Percentiles rank a stretch among this genome's conserved stretches.
Conservation (phyloP, 92 coral and sea anemone genomes). For the Metridium senile region DNA sequence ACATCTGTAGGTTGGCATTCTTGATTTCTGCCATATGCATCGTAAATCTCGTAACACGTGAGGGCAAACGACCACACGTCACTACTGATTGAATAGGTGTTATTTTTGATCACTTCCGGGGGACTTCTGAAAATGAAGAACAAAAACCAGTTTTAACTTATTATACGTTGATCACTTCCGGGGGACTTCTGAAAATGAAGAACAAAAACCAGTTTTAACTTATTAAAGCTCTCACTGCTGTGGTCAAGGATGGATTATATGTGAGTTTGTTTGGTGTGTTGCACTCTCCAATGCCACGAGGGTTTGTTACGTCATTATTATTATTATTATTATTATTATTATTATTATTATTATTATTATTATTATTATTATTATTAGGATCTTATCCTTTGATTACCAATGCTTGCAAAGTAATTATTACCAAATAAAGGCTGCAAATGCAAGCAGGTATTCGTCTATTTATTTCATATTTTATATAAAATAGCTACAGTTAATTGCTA, state of each 20-base stretch:
- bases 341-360: too few relatives aligned
- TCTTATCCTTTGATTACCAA: too few relatives aligned
- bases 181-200: constrained; percentile 5
- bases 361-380: too few relatives aligned
- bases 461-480: background rate
- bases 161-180: constrained; percentile 20
- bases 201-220: background rate
- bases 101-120: constrained; percentile 21
- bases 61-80: constrained; percentile 25
- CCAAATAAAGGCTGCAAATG: too few relatives aligned
- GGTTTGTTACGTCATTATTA: too few relatives aligned
- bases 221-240: background rate
- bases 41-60: constrained; percentile 24
- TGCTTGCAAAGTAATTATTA: too few relatives aligned
- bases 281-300: too few relatives aligned
- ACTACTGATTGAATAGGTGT: constrained; percentile 21
- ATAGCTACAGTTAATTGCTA: background rate
- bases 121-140: constrained; percentile 1
- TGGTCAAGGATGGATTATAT: too few relatives aligned
- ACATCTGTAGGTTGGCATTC: constrained; percentile 4
- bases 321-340: too few relatives aligned
- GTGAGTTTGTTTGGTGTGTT: too few relatives aligned
- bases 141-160: background rate
- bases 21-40: background rate
- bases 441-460: too few relatives aligned